A percentile compares a stretch with the other conserved stretches of the same genome.
phyloP scores from a whole-genome alignment of 64 coral and sea anemone species.

The Stylophora pistillata region DNA sequence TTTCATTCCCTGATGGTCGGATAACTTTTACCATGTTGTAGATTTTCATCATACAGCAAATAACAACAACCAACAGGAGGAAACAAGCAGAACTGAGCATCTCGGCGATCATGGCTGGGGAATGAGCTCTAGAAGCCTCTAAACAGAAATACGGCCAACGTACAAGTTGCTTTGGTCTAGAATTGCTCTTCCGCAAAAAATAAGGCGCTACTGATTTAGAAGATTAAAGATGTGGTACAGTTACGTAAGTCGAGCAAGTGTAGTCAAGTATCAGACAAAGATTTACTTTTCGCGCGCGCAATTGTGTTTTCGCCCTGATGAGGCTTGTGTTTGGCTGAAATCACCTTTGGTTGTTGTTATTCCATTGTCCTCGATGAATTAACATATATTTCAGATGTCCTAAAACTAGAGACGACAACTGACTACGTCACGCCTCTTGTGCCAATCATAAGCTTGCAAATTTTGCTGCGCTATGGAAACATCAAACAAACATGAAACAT shows the following conservation, averaged over 20 bases:
- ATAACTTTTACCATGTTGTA: too few relatives aligned
- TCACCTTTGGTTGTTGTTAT: slow-evolving; percentile 54
- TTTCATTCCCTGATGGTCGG: too few relatives aligned
- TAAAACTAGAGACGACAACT: neutral
- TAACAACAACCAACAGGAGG: too few relatives aligned
- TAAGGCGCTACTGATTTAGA: slow-evolving; percentile 32
- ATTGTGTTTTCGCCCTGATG: neutral
- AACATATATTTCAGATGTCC: neutral
- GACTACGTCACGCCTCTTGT: neutral
- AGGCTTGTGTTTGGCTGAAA: neutral
- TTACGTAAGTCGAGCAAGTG: too few relatives aligned
- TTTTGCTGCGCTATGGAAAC: neutral
- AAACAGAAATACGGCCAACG: neutral
- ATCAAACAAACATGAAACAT: neutral
- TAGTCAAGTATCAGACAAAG: slow-evolving; percentile 26
- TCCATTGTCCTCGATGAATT: neutral
- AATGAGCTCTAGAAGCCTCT: too few relatives aligned
- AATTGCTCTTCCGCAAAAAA: slow-evolving; percentile 23
- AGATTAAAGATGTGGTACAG: neutral
- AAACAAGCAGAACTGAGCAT: too few relatives aligned
- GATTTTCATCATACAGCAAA: too few relatives aligned
- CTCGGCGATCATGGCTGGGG: too few relatives aligned
- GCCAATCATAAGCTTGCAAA: slow-evolving; percentile 33
- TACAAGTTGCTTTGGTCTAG: neutral
- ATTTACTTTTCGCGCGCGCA: neutral